Percentiles rank a stretch among this genome's conserved stretches.
Conservation (phyloP, 2,797 vertebrate genomes). For the Anniella stebbinsi region DNA sequence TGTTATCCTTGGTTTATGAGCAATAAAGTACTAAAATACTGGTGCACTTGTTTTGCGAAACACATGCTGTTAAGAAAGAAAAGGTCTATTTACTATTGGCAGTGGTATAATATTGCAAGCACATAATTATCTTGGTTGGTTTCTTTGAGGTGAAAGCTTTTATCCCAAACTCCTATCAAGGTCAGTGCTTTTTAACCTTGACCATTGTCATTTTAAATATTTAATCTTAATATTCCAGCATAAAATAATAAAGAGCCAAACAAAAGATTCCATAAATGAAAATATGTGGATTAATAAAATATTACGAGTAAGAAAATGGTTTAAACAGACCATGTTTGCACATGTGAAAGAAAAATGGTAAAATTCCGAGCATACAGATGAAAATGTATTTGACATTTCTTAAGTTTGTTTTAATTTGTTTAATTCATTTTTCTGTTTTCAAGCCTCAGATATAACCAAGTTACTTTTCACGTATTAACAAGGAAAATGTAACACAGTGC, state of each 20-base stretch:
- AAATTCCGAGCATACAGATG: not conserved
- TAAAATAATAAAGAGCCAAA: conserved; percentile 53
- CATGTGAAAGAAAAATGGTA: not conserved
- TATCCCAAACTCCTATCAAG: conserved; percentile 38
- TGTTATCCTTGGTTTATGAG: conserved; percentile 11
- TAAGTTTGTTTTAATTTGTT: conserved; percentile 29
- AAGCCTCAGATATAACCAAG: conserved; percentile 13
- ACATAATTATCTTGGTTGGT: conserved; percentile 38
- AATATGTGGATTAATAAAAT: conserved; percentile 58
- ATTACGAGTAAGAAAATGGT: conserved; percentile 37
- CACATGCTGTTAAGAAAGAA: conserved; percentile 1
- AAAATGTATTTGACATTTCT: not conserved
- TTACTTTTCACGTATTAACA: not conserved
- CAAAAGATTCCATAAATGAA: conserved; percentile 21
- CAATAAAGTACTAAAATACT: conserved; percentile 20
- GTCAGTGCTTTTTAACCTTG: conserved; percentile 56
- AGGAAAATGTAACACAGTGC: not conserved
- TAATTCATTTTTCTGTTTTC: conserved; percentile 26
- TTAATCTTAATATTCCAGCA: conserved; percentile 38
- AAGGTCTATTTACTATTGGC: not conserved
- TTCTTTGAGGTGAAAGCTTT: conserved; percentile 25
- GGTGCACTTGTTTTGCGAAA: not conserved
- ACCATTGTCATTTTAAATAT: conserved; percentile 55
- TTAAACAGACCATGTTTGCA: not conserved
- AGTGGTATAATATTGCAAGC: not conserved